Base-by-base conservation (phyloP, 1,140 invertebrate genomes). In the Colletes latitarsis region DNA sequence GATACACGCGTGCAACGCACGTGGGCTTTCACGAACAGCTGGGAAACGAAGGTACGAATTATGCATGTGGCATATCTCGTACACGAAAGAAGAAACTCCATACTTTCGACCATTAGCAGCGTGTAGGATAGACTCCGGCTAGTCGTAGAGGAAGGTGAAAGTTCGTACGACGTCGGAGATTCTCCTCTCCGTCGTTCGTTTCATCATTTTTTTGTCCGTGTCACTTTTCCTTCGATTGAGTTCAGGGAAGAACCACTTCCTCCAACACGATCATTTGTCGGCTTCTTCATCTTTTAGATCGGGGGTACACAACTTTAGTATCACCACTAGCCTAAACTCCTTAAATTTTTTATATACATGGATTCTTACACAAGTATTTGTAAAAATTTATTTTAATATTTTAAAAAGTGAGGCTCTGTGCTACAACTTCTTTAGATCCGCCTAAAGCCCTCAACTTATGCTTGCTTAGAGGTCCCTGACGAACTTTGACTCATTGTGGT, bases 21-120 rank as follows among this genome's bases (percentile, higher is more conserved):
- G 68, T 71, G 63, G 74, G 82, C 90, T 92, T 92, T 90, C 89
- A 89, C 89, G 83, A 89, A 84, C 89, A 91, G 87, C 88, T 91
- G 87, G 86, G 82, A 84, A 88, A 91, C 84, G 82, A 82, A 84
- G 55, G 53, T 74, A 60, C 76, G 49, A 68, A 82, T 85, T 82
- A 76, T 74, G 49, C 55, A 60, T 57, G 72, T 57, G 63, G 12
- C 43, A 12, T 70, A 62, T 75, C 73, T 73, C 52, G 19, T 41
- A 41, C 52, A 9, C 41, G 30, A n/a, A 71, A 84, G 86, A 89
- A 88, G 84, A 88, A 89, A 88, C 84, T 82, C 83, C 4, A 63
- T 82, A 88, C 87, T 89, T 89, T 88, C 88, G 84, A 82, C 15
- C 64, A 43, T 41, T 15, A 53, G 57, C 77, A 60, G 17, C 67